These are phyloP conservation scores for Drosophila lacertosa DNA, from an alignment of 1,140 invertebrate genomes.

Conservation along the genomic window DNA sequence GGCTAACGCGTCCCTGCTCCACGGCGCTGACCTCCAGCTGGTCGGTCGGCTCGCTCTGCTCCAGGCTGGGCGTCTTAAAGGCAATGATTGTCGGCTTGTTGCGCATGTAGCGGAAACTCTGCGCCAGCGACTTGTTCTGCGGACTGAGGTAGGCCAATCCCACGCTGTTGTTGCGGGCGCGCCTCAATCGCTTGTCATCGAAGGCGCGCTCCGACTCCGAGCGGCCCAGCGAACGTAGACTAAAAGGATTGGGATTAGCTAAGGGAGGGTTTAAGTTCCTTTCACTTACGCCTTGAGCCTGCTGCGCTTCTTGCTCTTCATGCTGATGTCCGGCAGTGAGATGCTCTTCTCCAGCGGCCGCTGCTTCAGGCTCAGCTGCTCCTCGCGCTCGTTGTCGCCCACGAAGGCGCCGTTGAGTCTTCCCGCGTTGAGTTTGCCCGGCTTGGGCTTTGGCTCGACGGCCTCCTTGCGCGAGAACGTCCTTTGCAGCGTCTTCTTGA, in stretches of 20 bases:
- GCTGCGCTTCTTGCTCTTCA: conserved; percentile 88
- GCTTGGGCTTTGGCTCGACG: conserved; percentile 73
- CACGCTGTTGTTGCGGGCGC: conserved; percentile 87
- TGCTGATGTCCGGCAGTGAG: conserved; percentile 93
- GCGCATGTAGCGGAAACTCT: conserved; percentile 93
- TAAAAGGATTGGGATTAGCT: conserved; percentile 36
- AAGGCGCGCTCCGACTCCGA: conserved; percentile 92
- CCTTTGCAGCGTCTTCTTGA: conserved; percentile 85
- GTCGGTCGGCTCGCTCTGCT: conserved; percentile 86
- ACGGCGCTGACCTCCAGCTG: conserved; percentile 70
- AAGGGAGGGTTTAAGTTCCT: no score
- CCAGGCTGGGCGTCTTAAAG: conserved; percentile 91
- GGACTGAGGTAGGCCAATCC: conserved; percentile 89
- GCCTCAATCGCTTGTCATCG: conserved; percentile 87
- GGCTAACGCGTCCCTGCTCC: conserved; percentile 85
- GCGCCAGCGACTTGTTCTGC: conserved; percentile 90
- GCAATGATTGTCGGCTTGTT: conserved; percentile 94
- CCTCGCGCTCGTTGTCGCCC: conserved; percentile 80
- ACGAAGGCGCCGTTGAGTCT: conserved; percentile 86
- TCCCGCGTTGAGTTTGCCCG: conserved; percentile 56
- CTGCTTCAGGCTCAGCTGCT: conserved; percentile 32
- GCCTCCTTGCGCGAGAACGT: conserved; percentile 85
- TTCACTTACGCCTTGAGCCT: conserved; percentile 87
- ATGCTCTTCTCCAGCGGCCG: conserved; percentile 89
- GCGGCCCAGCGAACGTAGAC: conserved; percentile 87